Evolutionary conservation across 37 sponge, comb jelly and placozoan species (phyloP).

Genomic region (Petrosia ficiformis): DNA sequence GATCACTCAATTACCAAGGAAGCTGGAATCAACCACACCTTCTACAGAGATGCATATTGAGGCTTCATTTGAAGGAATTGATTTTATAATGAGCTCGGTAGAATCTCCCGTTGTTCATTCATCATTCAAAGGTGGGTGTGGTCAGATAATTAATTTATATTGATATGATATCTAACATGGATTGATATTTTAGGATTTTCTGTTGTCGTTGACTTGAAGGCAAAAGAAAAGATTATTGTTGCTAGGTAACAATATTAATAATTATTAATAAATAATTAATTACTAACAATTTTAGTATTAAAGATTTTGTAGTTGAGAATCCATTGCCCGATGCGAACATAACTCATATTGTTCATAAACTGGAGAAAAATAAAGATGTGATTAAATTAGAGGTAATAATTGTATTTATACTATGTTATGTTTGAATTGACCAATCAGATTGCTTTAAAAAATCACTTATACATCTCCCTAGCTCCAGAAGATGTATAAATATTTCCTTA

Average conservation of each 20-base stretch:
- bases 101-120: not conserved
- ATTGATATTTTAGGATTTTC: slow-evolving; percentile 19
- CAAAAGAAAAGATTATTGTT: not conserved
- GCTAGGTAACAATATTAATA: slow-evolving; percentile 21
- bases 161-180: too few relatives aligned
- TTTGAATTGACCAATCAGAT: too few relatives aligned
- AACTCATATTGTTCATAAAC: slow-evolving; percentile 21
- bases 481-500: too few relatives aligned
- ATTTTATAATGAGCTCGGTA: not conserved
- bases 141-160: too few relatives aligned
- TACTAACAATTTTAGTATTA: not conserved
- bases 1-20: not conserved
- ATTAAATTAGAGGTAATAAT: slow-evolving; percentile 23
- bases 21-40: not conserved
- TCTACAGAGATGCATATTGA: slow-evolving; percentile 42
- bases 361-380: slow-evolving; percentile 24
- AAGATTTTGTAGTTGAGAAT: slow-evolving; percentile 33
- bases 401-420: too few relatives aligned
- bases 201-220: slow-evolving; percentile 13
- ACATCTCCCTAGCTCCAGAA: too few relatives aligned
- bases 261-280: not conserved
- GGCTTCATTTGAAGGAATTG: slow-evolving; percentile 54
- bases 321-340: not conserved
- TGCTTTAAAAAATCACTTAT: too few relatives aligned
- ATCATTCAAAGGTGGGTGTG: not conserved